Base-by-base conservation (phyloP, 1,140 invertebrate genomes). In the Bombus balteatus region DNA sequence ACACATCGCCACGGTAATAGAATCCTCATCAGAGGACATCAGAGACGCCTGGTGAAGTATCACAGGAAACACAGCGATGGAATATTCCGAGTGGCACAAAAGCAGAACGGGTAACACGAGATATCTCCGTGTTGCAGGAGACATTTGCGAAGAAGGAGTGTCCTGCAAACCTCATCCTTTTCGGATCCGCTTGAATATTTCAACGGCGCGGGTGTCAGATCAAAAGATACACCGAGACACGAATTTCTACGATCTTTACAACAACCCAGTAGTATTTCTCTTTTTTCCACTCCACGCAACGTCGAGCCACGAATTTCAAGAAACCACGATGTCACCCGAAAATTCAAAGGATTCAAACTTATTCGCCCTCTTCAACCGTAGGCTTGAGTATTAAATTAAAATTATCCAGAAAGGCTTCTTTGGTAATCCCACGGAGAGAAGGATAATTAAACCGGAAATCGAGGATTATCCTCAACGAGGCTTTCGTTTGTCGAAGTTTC, bases 181-280 rank as follows among this genome's bases (percentile, higher is more conserved):
- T 57, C 13, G 34, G 43, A 70, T 71, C 9, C 66, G 34, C 32
- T 71, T 71, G 43, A 80, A 80, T 80, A 80, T 80, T 80, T 71
- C 66, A 80, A 34, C 78, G 34, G 34, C 18, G 47, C 5, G 6
- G 18, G 47, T 9, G 34, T 43, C n/a, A n/a, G 65, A 70, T 71
- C 66, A 71, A 80, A 70, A 43, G 43, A 25, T 15, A 28, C 41
- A 32, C 41, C 41, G 43, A 32, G 65, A 53, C 34, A 70, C 78
- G 43, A 47, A 80, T 71, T 80, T 80, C 34, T 32, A 25, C 43
- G 41, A 53, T n/a, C 37, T 57, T 80, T 22, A 28, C 74, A 76
- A 39, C 53, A 39, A 39, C 13, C 53, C 4, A 22, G 47, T 53
- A 22, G 3, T 10, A 18, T 53, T 8, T 4, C 9, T 34, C 34